A percentile compares a stretch with the other conserved stretches of the same genome.
phyloP scores from a whole-genome alignment of 2,113 vertebrate genomes.

The Pachyramphus minor region DNA sequence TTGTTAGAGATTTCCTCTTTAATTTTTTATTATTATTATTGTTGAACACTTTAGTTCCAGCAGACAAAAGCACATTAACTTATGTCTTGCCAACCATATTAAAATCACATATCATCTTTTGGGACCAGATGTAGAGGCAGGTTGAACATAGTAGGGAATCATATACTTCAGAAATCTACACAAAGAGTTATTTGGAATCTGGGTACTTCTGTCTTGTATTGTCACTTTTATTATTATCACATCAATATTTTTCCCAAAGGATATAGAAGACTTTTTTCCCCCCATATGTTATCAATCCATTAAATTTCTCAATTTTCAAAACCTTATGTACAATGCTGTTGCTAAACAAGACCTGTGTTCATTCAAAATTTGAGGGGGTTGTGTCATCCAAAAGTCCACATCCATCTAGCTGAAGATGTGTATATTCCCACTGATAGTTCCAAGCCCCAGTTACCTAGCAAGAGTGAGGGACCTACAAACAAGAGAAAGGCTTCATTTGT shows the following conservation, averaged over 20 bases:
- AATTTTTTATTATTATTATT: background rate
- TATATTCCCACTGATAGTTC: background rate
- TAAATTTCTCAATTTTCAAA: background rate
- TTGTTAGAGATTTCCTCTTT: background rate
- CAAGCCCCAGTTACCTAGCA: background rate
- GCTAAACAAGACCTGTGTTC: background rate
- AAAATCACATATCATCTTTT: slow-evolving; percentile 33
- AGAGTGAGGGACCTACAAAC: background rate
- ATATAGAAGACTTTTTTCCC: background rate
- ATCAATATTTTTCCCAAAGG: background rate
- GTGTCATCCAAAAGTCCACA: background rate
- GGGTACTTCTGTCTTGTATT: background rate
- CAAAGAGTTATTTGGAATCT: background rate
- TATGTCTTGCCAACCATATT: slow-evolving; percentile 21
- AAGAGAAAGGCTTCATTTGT: background rate
- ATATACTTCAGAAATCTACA: background rate
- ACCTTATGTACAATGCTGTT: background rate
- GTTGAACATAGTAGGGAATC: background rate
- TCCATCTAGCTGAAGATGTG: background rate
- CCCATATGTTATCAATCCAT: background rate
- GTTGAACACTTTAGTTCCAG: background rate
- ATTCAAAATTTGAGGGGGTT: background rate
- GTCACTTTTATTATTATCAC: background rate
- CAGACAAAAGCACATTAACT: slow-evolving; percentile 30
- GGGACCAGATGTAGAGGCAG: slow-evolving; percentile 17